Conservation (phyloP, 2,113 vertebrate species). For the Tragelaphus scriptus region DNA sequence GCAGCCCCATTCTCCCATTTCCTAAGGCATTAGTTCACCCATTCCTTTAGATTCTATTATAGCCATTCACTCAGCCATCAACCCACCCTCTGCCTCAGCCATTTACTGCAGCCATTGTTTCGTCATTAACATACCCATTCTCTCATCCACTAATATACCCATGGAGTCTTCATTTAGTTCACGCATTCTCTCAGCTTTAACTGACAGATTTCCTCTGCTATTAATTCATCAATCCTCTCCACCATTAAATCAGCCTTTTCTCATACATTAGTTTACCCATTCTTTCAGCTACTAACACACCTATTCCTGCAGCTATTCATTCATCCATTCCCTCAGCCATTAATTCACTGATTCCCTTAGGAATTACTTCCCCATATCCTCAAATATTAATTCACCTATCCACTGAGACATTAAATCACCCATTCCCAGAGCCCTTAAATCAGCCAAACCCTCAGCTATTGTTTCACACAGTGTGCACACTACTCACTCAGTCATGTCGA, state of each 20-base stretch:
- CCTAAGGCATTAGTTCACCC: background rate
- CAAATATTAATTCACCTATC: background rate
- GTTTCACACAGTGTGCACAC: background rate
- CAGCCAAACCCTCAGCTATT: background rate
- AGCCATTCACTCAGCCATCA: background rate
- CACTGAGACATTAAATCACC: background rate
- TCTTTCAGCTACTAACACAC: background rate
- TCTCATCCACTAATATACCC: background rate
- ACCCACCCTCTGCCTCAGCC: background rate
- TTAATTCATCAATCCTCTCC: background rate
- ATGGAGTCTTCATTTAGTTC: background rate
- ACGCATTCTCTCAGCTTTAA: background rate
- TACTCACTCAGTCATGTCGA: background rate
- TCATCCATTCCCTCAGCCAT: background rate
- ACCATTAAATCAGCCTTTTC: background rate
- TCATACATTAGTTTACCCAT: background rate
- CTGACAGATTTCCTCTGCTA: background rate
- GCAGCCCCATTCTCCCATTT: background rate
- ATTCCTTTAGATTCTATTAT: background rate
- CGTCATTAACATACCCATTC: background rate
- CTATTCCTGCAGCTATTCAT: background rate
- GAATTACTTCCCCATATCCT: background rate
- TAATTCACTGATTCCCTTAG: background rate
- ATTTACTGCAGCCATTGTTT: background rate
- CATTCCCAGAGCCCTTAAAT: background rate